These are phyloP conservation scores for Mus spretus DNA, from an alignment of 2,797 vertebrate genomes.

Conservation along the genomic window DNA sequence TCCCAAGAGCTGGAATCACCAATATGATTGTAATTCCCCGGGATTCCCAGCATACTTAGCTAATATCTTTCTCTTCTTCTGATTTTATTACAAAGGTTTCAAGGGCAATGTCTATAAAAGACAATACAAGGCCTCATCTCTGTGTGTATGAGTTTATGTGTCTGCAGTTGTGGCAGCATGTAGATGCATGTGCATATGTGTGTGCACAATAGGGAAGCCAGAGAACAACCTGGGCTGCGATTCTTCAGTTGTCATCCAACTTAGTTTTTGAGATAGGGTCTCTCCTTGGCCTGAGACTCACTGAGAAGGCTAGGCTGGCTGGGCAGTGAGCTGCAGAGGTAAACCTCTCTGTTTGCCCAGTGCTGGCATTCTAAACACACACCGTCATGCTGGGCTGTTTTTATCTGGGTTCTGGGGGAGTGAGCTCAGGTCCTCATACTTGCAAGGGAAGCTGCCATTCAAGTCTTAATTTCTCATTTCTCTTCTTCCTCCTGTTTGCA, in stretches of 20 bases:
- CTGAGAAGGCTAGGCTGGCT: neutral
- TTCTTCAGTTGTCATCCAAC: neutral
- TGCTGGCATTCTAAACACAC: neutral
- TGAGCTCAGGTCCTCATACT: neutral
- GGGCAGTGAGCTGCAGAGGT: neutral
- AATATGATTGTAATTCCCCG: neutral
- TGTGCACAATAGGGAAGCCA: neutral
- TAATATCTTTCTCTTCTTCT: neutral
- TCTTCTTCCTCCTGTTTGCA: neutral
- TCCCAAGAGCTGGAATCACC: neutral
- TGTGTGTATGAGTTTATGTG: neutral
- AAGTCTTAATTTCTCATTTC: neutral
- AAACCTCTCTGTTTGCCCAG: too few species aligned
- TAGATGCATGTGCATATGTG: neutral
- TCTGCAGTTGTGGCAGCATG: neutral
- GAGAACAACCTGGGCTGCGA: too few species aligned
- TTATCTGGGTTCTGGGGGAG: neutral
- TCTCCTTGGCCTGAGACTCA: neutral
- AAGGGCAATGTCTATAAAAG: neutral
- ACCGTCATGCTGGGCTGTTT: neutral
- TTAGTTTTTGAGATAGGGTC: neutral
- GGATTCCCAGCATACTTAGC: neutral
- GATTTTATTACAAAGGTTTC: neutral
- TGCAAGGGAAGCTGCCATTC: neutral
- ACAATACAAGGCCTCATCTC: neutral